Conservation (phyloP, 2,888 invertebrate species). For the Ernsta delagoae region DNA sequence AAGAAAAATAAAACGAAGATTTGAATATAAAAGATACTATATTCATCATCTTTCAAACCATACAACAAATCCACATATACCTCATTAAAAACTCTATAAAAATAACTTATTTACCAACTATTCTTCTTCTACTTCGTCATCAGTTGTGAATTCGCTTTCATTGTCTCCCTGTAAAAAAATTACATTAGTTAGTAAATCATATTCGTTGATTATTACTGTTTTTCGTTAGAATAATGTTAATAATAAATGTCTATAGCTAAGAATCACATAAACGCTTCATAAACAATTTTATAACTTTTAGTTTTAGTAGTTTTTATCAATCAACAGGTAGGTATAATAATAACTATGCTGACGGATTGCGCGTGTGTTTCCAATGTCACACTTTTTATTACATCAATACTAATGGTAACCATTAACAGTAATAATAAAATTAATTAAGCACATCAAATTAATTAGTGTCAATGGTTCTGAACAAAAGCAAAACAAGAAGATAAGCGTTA, state of each 20-base stretch:
- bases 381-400: too few relatives aligned
- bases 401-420: neutral
- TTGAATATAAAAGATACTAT: conserved; percentile 77
- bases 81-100: conserved; percentile 81
- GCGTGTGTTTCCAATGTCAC: too few relatives aligned
- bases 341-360: too few relatives aligned
- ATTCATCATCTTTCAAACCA: conserved; percentile 73
- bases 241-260: too few relatives aligned
- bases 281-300: too few relatives aligned
- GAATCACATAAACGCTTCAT: too few relatives aligned
- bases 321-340: too few relatives aligned
- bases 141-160: conserved; percentile 88
- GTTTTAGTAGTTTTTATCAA: too few relatives aligned
- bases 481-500: neutral
- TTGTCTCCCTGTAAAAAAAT: conserved; percentile 75
- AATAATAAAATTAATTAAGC: neutral
- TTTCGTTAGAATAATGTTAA: too few relatives aligned
- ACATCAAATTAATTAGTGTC: neutral
- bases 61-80: conserved; percentile 65
- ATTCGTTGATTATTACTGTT: neutral
- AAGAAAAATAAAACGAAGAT: conserved; percentile 48
- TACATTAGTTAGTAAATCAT: neutral
- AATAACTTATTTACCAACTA: conserved; percentile 75
- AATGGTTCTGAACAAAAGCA: conserved; percentile 2
- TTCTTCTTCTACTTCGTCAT: conserved; percentile 86